Evolutionary conservation across 2,113 vertebrate species (phyloP).

Genomic region (Odontesthes bonariensis): DNA sequence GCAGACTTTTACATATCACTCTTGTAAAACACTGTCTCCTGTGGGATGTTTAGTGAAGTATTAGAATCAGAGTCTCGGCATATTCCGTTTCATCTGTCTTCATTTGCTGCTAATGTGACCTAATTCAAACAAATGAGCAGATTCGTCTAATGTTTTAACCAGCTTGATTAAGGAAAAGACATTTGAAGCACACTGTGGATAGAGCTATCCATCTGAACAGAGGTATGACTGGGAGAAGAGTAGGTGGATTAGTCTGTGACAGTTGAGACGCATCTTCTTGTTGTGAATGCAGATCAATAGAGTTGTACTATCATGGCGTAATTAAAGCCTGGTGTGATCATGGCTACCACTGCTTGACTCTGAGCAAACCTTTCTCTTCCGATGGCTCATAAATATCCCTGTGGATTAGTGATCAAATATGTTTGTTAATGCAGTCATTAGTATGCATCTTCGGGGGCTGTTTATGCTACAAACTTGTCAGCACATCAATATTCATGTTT

Average conservation of each 20-base stretch:
- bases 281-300: background rate
- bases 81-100: constrained; percentile 72
- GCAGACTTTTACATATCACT: background rate
- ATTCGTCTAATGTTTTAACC: constrained; percentile 52
- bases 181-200: constrained; percentile 46
- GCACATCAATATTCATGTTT: constrained; percentile 19
- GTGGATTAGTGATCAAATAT: constrained; percentile 51
- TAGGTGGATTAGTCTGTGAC: constrained; percentile 24
- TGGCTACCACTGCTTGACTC: constrained; percentile 1
- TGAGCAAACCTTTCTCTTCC: constrained; percentile 21
- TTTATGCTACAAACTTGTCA: constrained; percentile 31
- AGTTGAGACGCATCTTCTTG: constrained; percentile 13
- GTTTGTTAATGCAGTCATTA: constrained; percentile 45
- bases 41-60: constrained; percentile 22
- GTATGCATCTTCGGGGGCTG: constrained; percentile 24
- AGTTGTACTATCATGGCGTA: background rate
- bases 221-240: constrained; percentile 14
- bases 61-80: constrained; percentile 41
- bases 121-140: constrained; percentile 75
- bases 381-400: constrained; percentile 44
- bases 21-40: constrained; percentile 14
- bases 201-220: constrained; percentile 48
- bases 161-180: constrained; percentile 59
- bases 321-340: constrained; percentile 11
- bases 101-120: constrained; percentile 69